Evolutionary conservation across 2,888 invertebrate species (phyloP), one percentile per base, ranked within the genome.

Genomic region (Lymantria monacha): DNA sequence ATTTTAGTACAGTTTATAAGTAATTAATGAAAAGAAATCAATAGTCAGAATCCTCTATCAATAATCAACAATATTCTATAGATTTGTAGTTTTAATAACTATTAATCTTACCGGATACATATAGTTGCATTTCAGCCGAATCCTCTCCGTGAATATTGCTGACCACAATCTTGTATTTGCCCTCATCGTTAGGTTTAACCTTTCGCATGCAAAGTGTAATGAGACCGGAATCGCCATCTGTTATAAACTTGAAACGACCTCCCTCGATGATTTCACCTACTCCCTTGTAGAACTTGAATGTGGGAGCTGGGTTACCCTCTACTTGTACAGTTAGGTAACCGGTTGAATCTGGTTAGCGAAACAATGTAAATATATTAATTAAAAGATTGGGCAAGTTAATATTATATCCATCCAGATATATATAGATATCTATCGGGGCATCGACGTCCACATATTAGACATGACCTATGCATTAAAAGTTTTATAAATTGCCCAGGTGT

Each of bases 131-230:
- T 84, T 98, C 98, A 55, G 98, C 98, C 0, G 97, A 95, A 87
- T 99, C 99, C 81, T 97, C 97, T 54, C 99, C 99, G 76, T 98
- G 97, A 64, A 95, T 94, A 84, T 99, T 99, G 79, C 96, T 96
- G 63, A 99, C 94, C 63, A 97, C 95, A 74, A 98, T 93, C 81
- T 96, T 97, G 92, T 98, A 99, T 90, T 96, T 97, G 48, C 97
- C 98, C 90, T 99, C 99, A 94, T 99, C 99, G 75, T 97, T 97
- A 44, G 98, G 97, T 80, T 98, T 98, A 65, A 97, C 95, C 92
- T 99, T 99, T 71, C 97, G 95, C 92, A 99, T 97, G 81, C 98
- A 97, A 57, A 99, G 93, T 40, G 98, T 97, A 69, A 99, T 96
- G 53, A 96, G 95, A 79, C 97, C 98, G 54, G 95, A 95, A 72